phyloP scores from a whole-genome alignment of 2,888 invertebrate species.

The Drosophila parthenogenetica region DNA sequence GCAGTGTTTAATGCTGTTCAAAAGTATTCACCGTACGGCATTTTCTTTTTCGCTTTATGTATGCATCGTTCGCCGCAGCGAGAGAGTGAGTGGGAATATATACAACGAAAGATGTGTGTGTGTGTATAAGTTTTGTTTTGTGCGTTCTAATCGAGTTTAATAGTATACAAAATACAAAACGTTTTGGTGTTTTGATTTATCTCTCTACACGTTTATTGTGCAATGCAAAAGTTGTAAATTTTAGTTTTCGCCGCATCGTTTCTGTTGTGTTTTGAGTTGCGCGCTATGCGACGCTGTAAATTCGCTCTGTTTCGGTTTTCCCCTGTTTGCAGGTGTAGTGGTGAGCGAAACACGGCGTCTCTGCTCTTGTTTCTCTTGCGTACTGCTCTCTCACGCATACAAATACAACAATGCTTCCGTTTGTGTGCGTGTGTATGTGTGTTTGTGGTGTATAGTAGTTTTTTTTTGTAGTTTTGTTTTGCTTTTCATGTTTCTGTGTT shows the following conservation, averaged over 20 bases:
- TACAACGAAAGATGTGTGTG: neutral
- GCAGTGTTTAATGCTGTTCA: conserved; percentile 21
- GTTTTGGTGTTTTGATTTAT: neutral
- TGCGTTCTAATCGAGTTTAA: conserved; percentile 12
- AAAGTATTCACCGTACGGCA: conserved; percentile 42
- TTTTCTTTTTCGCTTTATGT: conserved; percentile 66
- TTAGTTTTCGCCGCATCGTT: conserved; percentile 42
- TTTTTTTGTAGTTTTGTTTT: conserved; percentile 74
- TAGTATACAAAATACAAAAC: conserved; percentile 3
- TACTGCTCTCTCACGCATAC: conserved; percentile 37
- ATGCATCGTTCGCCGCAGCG: conserved; percentile 61
- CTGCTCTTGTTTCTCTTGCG: conserved; percentile 23
- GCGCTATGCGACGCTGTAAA: conserved; percentile 41
- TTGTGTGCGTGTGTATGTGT: conserved; percentile 33
- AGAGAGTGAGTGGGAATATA: conserved; percentile 10
- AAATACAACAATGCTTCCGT: conserved; percentile 45
- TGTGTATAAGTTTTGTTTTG: conserved; percentile 12
- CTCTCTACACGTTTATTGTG: conserved; percentile 4
- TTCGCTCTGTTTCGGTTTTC: conserved; percentile 55
- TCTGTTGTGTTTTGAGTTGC: conserved; percentile 30
- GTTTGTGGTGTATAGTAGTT: conserved; percentile 51
- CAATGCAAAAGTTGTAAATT: conserved; percentile 23
- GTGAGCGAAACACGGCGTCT: conserved; percentile 35
- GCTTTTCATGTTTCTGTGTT: conserved; percentile 67
- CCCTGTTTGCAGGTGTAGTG: conserved; percentile 66